These are phyloP conservation scores for Manacus vitellinus DNA, from an alignment of 2,113 vertebrate genomes.

Conservation along the genomic window DNA sequence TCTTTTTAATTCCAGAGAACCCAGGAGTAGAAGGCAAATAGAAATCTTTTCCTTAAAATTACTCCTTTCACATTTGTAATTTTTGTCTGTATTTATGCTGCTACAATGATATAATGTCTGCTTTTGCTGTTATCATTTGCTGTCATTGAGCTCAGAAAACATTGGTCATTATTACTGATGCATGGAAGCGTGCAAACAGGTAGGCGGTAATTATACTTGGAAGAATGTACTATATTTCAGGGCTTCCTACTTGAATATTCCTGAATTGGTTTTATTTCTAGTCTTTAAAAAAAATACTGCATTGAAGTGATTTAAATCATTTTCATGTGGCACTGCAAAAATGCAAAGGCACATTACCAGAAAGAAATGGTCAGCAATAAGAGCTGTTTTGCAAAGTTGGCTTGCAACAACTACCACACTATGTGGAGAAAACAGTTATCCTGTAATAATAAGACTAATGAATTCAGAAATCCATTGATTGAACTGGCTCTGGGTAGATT, in stretches of 20 bases:
- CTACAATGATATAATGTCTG: background rate
- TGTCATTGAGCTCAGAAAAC: constrained; percentile 10
- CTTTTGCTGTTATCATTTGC: background rate
- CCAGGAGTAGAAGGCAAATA: background rate
- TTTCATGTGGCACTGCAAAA: constrained; percentile 27
- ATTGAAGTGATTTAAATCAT: constrained; percentile 37
- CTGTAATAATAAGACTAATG: constrained; percentile 91
- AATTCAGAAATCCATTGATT: constrained; percentile 98
- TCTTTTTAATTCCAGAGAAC: constrained; percentile 4
- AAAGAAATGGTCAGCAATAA: constrained; percentile 46
- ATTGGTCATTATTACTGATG: constrained; percentile 25
- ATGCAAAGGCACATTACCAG: constrained; percentile 27
- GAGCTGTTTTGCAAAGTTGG: constrained; percentile 56
- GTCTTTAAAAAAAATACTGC: background rate
- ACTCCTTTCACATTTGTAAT: background rate
- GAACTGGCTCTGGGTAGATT: constrained; percentile 92
- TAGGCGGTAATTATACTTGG: constrained; percentile 19
- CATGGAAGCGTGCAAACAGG: background rate
- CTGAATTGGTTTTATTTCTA: constrained; percentile 33
- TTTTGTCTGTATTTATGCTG: constrained; percentile 12
- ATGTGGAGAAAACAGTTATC: constrained; percentile 69
- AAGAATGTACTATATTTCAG: constrained; percentile 16
- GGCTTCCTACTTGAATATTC: constrained; percentile 38
- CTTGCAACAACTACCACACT: constrained; percentile 31
- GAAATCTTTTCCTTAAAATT: background rate